Evolutionary conservation across 1,140 invertebrate genomes (phyloP).

Genomic region (Archivesica marissinica): DNA sequence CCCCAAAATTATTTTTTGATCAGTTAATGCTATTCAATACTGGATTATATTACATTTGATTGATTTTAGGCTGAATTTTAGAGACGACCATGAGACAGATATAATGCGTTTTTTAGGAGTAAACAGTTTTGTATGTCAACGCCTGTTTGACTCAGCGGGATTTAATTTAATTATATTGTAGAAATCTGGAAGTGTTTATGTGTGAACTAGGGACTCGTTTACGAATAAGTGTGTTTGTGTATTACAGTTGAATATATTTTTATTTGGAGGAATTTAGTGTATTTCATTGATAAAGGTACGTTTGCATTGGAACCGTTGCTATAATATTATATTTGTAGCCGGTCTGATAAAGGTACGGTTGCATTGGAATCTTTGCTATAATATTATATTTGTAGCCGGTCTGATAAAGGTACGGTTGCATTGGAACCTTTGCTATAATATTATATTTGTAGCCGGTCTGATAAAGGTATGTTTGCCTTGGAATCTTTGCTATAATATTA

Average conservation of each 20-base stretch:
- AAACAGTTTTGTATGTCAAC: not conserved
- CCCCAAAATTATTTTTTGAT: constrained; percentile 33
- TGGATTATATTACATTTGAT: constrained; percentile 51
- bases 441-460: no score
- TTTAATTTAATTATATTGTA: not conserved
- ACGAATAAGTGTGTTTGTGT: not conserved
- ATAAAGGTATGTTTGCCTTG: no score
- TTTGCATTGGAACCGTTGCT: no score
- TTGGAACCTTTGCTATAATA: no score
- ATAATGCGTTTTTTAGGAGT: not conserved
- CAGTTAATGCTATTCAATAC: constrained; percentile 38
- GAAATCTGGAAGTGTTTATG: not conserved
- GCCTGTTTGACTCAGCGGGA: not conserved
- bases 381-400: no score
- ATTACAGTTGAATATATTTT: no score
- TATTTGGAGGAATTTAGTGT: not conserved
- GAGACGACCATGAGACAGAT: not conserved
- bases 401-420: no score
- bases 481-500: no score
- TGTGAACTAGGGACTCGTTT: not conserved
- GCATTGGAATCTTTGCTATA: no score
- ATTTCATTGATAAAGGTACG: constrained; percentile 2
- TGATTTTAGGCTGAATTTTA: constrained; percentile 41
- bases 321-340: no score
- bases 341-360: no score